Evolutionary conservation across 2,797 vertebrate species (phyloP).

Genomic region (Cuculus canorus): DNA sequence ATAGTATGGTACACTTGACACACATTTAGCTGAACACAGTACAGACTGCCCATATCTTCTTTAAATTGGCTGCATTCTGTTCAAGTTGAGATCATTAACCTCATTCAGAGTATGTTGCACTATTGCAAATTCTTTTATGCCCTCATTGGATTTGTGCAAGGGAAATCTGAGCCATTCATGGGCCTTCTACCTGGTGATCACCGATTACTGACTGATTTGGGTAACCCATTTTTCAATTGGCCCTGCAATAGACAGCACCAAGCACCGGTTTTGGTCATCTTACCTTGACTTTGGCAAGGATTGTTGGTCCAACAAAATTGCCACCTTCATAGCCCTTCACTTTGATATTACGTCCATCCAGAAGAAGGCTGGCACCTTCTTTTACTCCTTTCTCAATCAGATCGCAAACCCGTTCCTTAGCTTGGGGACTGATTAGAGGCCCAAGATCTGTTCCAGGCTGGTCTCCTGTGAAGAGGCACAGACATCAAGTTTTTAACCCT

Average conservation of each 20-base stretch:
- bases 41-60: not conserved
- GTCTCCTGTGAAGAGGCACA: constrained; percentile 83
- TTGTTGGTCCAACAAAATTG: constrained; percentile 96
- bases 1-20: rapidly evolving
- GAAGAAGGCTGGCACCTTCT: constrained; percentile 88
- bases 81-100: not conserved
- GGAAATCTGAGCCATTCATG: not conserved
- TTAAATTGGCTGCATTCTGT: not conserved
- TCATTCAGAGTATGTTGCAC: not conserved
- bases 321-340: constrained; percentile 95
- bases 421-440: constrained; percentile 91
- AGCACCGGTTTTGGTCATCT: constrained; percentile 9
- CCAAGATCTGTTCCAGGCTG: constrained; percentile 94
- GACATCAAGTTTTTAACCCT: not conserved
- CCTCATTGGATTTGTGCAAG: not conserved
- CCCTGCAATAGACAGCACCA: not conserved
- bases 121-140: not conserved
- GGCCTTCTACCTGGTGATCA: not conserved
- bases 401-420: constrained; percentile 88
- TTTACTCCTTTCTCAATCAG: constrained; percentile 91
- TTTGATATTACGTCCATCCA: constrained; percentile 89
- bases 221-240: not conserved
- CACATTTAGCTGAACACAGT: not conserved
- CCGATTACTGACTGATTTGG: not conserved
- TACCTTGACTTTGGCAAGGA: constrained; percentile 89